Evolutionary conservation across 2,888 invertebrate species (phyloP).

Genomic region (Cantharis lateralis): DNA sequence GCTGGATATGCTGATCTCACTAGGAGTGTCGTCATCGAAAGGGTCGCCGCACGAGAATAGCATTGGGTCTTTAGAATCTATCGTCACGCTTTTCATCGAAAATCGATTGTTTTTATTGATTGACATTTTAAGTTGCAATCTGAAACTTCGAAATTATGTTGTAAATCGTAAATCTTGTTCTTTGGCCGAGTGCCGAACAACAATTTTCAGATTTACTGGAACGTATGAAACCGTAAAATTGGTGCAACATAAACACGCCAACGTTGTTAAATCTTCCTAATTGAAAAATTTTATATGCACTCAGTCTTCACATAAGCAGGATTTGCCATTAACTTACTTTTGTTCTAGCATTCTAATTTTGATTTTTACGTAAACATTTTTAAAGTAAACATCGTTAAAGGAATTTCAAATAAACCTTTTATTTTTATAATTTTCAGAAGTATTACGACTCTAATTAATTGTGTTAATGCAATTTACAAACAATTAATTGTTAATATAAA

Average conservation of each 20-base stretch:
- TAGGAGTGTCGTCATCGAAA: constrained; percentile 13
- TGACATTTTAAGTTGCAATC: not conserved
- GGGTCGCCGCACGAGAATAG: not conserved
- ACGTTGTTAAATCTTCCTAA: not conserved
- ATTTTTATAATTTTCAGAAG: not conserved
- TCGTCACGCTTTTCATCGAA: constrained; percentile 9
- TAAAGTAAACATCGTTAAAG: not conserved
- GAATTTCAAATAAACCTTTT: not conserved
- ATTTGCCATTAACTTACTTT: not conserved
- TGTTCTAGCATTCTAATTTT: not conserved
- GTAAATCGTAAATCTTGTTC: not conserved
- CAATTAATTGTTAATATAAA: not conserved
- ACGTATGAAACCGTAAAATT: not conserved
- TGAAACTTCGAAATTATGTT: not conserved
- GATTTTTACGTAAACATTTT: not conserved
- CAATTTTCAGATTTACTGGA: not conserved
- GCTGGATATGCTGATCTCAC: constrained; percentile 56
- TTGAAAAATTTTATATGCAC: not conserved
- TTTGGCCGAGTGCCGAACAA: not conserved
- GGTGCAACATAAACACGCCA: not conserved
- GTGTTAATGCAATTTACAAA: not conserved
- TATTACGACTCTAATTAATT: not conserved
- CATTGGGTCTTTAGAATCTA: constrained; percentile 1
- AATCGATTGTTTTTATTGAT: not conserved
- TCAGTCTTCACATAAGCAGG: not conserved